Evolutionary conservation across 2,888 invertebrate genomes (phyloP), one percentile per base, ranked within the genome.

Genomic region (Agonopterix alstromeriana): DNA sequence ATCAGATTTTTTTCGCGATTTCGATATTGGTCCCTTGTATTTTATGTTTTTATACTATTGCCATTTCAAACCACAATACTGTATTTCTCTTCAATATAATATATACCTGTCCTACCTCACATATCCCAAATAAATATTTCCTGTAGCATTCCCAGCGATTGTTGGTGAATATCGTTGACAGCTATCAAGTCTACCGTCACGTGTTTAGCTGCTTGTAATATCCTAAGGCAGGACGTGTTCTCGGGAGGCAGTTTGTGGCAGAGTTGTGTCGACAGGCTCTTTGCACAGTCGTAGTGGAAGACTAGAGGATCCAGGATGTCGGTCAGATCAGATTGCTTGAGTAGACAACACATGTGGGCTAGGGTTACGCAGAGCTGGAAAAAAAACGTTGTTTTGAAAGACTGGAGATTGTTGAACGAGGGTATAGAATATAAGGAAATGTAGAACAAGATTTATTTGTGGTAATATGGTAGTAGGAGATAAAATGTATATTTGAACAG

Each of bases 361-460:
- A 96, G 78, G 0, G 95, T 92, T 17, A 94, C 83, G 72, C 95
- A 95, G 7, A 95, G 82, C 93, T 94, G 75, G 45, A 90, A 90
- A 56, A 27, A 67, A 8, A n/a, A 38, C n/a, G 10, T 38, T 38
- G 10, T n/a, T 38, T 38, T n/a, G n/a, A 10, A 38, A 38, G n/a
- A 38, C 38, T 2, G 8, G 14, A 14, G 14, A 14, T 14, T 2
- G 14, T 14, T 14, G 14, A 14, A 14, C 14, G 14, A 14, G 14
- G 14, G 14, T 2, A 14, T 14, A n/a, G n/a, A n/a, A n/a, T n/a
- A n/a, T n/a, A n/a, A n/a, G n/a, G n/a, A n/a, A n/a, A n/a, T n/a
- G n/a, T n/a, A n/a, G n/a, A n/a, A n/a, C n/a, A n/a, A n/a, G n/a
- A n/a, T 14, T 14, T 14, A 14, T 14, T 2, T 14, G 14, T 14